Evolutionary conservation across 2,113 vertebrate species (phyloP).

Genomic region (Mastomys natalensis): DNA sequence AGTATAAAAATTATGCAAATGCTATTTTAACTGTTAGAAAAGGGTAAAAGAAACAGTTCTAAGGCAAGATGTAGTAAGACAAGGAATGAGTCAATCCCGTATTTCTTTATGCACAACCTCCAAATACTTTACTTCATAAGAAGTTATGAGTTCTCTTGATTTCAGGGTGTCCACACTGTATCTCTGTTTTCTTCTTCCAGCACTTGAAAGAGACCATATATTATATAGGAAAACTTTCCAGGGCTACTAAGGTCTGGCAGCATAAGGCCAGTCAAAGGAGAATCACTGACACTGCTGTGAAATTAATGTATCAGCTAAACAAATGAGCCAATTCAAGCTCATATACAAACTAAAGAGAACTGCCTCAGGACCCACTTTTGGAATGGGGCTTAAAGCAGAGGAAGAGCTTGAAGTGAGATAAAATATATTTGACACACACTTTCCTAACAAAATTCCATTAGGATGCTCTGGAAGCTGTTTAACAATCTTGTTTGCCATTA

Average conservation of each 20-base stretch:
- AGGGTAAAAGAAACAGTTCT: background rate
- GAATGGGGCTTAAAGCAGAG: background rate
- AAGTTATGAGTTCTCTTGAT: conserved; percentile 26
- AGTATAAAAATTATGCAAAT: conserved; percentile 51
- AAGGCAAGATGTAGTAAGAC: background rate
- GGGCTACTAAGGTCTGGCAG: background rate
- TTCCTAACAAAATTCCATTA: background rate
- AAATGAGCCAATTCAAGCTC: conserved; percentile 29
- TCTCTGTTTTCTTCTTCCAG: background rate
- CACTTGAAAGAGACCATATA: background rate
- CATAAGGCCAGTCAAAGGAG: conserved; percentile 12
- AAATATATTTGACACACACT: conserved; percentile 2
- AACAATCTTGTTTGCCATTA: background rate
- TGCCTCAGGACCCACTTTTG: background rate
- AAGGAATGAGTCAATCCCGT: conserved; percentile 9
- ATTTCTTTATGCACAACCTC: conserved; percentile 29
- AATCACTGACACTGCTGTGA: conserved; percentile 38
- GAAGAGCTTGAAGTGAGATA: background rate
- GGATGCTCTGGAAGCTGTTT: background rate
- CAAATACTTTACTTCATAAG: conserved; percentile 46
- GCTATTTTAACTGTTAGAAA: conserved; percentile 32
- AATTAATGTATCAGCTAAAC: conserved; percentile 31
- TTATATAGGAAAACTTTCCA: conserved; percentile 38
- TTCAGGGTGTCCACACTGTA: background rate
- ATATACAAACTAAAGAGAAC: conserved; percentile 23